A percentile compares a stretch with the other conserved stretches of the same genome.
phyloP scores from a whole-genome alignment of 2,797 vertebrate species.

The Sebastiscus albofasciatus region DNA sequence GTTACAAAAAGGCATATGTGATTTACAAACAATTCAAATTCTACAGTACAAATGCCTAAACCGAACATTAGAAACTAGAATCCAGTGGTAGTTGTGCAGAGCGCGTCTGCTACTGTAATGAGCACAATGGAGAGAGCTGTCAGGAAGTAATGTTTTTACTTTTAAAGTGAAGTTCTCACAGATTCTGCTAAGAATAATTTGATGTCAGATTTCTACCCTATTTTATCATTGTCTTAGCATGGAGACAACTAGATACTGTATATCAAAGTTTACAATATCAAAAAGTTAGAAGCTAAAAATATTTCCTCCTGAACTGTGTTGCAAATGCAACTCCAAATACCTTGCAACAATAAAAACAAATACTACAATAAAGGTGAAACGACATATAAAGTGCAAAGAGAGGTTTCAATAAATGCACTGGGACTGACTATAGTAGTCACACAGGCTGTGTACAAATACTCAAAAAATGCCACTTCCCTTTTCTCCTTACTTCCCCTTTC shows the following conservation, averaged over 20 bases:
- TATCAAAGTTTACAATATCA: slow-evolving; percentile 69
- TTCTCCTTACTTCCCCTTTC: slow-evolving; percentile 42
- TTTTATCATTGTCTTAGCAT: slow-evolving; percentile 39
- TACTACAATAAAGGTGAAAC: slow-evolving; percentile 67
- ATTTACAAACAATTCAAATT: slow-evolving; percentile 80
- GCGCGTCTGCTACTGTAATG: slow-evolving; percentile 44
- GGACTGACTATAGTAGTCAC: slow-evolving; percentile 77
- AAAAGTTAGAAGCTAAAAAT: slow-evolving; percentile 70
- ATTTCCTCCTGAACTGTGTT: slow-evolving; percentile 67
- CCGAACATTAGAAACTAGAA: slow-evolving; percentile 52
- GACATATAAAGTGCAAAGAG: slow-evolving; percentile 80
- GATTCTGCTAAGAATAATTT: slow-evolving; percentile 34
- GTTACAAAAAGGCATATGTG: slow-evolving; percentile 86
- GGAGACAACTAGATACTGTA: slow-evolving; percentile 53
- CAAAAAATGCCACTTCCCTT: slow-evolving; percentile 75
- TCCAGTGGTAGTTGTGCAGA: slow-evolving; percentile 67
- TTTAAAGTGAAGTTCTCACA: slow-evolving; percentile 46
- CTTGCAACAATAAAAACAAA: slow-evolving; percentile 67
- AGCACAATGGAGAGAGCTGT: slow-evolving; percentile 53
- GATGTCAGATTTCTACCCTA: slow-evolving; percentile 29
- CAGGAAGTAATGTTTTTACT: slow-evolving; percentile 15
- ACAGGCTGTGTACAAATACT: slow-evolving; percentile 76
- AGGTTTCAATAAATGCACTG: slow-evolving; percentile 80
- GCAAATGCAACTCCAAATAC: slow-evolving; percentile 61
- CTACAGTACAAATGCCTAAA: slow-evolving; percentile 70